phyloP scores from a whole-genome alignment of 2,888 invertebrate genomes.

The Latrodectus elegans region DNA sequence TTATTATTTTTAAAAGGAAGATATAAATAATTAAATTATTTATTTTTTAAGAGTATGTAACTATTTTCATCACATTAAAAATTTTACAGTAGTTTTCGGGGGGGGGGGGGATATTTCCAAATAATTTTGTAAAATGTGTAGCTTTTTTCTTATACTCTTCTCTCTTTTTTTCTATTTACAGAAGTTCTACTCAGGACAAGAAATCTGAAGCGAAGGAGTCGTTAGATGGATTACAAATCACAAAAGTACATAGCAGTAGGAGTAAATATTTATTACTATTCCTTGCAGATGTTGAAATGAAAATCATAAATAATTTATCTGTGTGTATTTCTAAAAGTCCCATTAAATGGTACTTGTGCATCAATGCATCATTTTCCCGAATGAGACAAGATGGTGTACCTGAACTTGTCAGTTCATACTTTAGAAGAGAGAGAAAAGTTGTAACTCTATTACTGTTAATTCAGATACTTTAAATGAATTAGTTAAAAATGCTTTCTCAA shows the following conservation, averaged over 20 bases:
- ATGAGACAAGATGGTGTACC: not conserved
- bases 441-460: not conserved
- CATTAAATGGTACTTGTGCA: too few species aligned
- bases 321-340: too few species aligned
- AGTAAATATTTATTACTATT: not conserved
- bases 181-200: not conserved
- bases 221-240: not conserved
- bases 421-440: not conserved
- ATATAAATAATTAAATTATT: too few species aligned
- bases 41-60: too few species aligned
- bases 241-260: not conserved
- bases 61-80: too few species aligned
- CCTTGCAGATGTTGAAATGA: not conserved
- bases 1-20: too few species aligned
- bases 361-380: not conserved
- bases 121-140: too few species aligned
- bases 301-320: not conserved
- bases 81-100: too few species aligned
- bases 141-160: not conserved
- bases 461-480: not conserved
- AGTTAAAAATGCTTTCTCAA: not conserved
- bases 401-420: not conserved
- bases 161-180: not conserved
- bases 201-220: not conserved
- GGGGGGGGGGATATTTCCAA: too few species aligned